These are phyloP conservation scores for Zosterops hypoxanthus DNA, from an alignment of 2,113 vertebrate genomes.

Conservation along the genomic window DNA sequence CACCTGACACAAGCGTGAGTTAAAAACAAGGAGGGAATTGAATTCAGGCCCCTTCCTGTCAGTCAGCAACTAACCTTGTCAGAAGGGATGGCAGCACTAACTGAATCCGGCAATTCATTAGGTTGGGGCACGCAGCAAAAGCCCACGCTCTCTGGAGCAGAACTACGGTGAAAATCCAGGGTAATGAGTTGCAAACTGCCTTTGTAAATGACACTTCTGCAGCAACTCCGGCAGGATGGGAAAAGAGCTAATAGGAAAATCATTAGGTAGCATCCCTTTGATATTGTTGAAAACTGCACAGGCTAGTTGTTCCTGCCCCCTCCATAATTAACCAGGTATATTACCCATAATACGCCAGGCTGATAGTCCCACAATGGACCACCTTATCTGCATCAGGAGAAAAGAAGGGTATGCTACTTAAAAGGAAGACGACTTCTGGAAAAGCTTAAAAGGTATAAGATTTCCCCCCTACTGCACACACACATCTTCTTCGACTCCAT, in stretches of 20 bases:
- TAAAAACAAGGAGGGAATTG: conserved; percentile 24
- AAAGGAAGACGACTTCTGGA: neutral
- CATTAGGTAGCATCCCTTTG: conserved; percentile 60
- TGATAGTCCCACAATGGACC: neutral
- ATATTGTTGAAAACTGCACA: conserved; percentile 31
- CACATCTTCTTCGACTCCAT: neutral
- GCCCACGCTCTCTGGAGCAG: conserved; percentile 47
- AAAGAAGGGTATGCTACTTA: neutral
- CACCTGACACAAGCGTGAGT: neutral
- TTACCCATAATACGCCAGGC: conserved; percentile 30
- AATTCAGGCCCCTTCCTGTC: conserved; percentile 26
- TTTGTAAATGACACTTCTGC: conserved; percentile 63
- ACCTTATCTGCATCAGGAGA: neutral
- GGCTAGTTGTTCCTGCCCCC: conserved; percentile 35
- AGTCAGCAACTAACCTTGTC: conserved; percentile 55
- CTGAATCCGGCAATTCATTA: conserved; percentile 38
- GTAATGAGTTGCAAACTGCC: conserved; percentile 66
- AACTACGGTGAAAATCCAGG: conserved; percentile 53
- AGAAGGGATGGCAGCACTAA: conserved; percentile 42
- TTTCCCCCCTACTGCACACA: fast-evolving
- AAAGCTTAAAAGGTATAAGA: conserved; percentile 2
- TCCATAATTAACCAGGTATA: conserved; percentile 40
- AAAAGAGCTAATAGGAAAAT: conserved; percentile 63
- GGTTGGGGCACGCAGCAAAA: conserved; percentile 32
- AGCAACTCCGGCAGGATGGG: conserved; percentile 21